These are phyloP conservation scores for Phortica variegata DNA, from an alignment of 1,140 invertebrate species.

Conservation along the genomic window DNA sequence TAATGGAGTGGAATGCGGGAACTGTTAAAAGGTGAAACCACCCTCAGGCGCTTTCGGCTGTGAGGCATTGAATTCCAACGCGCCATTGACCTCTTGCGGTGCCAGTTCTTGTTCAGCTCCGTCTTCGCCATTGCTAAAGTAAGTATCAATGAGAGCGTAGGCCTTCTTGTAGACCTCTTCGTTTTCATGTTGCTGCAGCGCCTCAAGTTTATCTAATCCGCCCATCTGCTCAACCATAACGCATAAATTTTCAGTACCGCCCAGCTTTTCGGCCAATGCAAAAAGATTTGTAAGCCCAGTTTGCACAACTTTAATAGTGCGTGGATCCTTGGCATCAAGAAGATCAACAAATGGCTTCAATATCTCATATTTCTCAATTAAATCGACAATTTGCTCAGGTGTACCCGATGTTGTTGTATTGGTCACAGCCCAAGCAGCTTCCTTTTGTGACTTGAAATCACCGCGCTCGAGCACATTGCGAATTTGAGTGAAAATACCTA, in stretches of 20 bases:
- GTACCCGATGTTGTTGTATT: slow-evolving; percentile 96
- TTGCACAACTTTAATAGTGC: slow-evolving; percentile 78
- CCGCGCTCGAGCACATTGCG: slow-evolving; percentile 67
- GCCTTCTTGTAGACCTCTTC: slow-evolving; percentile 90
- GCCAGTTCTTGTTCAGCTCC: slow-evolving; percentile 52
- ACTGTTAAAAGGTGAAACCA: slow-evolving; percentile 45
- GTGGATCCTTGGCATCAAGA: slow-evolving; percentile 77
- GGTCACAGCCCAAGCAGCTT: slow-evolving; percentile 97
- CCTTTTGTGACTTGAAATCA: slow-evolving; percentile 97
- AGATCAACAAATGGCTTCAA: slow-evolving; percentile 84
- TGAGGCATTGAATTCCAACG: slow-evolving; percentile 44
- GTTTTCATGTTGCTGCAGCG: slow-evolving; percentile 93
- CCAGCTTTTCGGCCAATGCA: slow-evolving; percentile 66
- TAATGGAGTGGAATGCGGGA: slow-evolving; percentile 2
- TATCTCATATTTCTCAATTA: slow-evolving; percentile 79
- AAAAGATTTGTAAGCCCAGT: slow-evolving; percentile 86
- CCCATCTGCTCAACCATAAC: slow-evolving; percentile 84
- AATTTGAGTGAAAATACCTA: slow-evolving; percentile 39
- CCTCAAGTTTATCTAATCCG: slow-evolving; percentile 90
- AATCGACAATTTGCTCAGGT: slow-evolving; percentile 76
- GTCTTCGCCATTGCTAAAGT: slow-evolving; percentile 67
- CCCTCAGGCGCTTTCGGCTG: slow-evolving; percentile 47
- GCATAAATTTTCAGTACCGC: slow-evolving; percentile 74
- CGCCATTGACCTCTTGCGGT: slow-evolving; percentile 50
- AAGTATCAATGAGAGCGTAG: slow-evolving; percentile 78